Evolutionary conservation across 2,113 vertebrate genomes (phyloP), one percentile per base, ranked within the genome.

Genomic region (Larimichthys polyactis): DNA sequence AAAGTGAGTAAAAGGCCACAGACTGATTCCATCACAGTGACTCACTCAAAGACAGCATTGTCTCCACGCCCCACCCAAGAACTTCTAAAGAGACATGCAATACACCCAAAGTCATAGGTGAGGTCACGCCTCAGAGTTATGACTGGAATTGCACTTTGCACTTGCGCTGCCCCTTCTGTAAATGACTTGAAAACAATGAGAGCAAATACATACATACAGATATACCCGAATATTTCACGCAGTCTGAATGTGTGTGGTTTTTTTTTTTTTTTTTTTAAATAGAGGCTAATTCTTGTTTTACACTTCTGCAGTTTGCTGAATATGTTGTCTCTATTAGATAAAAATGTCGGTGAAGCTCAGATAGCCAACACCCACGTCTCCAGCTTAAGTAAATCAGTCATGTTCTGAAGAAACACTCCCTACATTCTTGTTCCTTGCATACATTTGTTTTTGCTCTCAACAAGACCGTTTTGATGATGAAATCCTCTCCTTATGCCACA

Each of bases 31-130:
- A 49, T 78, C 62, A 32, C 64, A 52, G 20, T 82, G 88, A 90
- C 67, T 90, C 70, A 85, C 12, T 59, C 40, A 70, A 57, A 69
- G 10, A 17, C 22, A 24, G 48, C 4, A 66, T 83, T 88, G 76
- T 90, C 69, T 73, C 54, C 62, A 48, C 19, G 58, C 88, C 49
- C 65, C 83, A 80, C 90, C 87, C 85, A 75, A 48, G 22, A 67
- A 16, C 43, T 44, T 32, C 19, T 36, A 58, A 8, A 32, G 22
- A 29, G 40, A 51, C 1, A 11, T 1, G 6, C 10, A 16, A 5
- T 48, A 54, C 67, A 72, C 43, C 4, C 57, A 32, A 27, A 9
- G 43, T 58, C 55, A 51, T 9, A 27, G 17, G 48, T 68, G 44
- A 71, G 51, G 43, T 20, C 9, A 16, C 40, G 4, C 49, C 24